Base-by-base conservation (phyloP, 2,797 vertebrate genomes). In the Bufotes viridis region DNA sequence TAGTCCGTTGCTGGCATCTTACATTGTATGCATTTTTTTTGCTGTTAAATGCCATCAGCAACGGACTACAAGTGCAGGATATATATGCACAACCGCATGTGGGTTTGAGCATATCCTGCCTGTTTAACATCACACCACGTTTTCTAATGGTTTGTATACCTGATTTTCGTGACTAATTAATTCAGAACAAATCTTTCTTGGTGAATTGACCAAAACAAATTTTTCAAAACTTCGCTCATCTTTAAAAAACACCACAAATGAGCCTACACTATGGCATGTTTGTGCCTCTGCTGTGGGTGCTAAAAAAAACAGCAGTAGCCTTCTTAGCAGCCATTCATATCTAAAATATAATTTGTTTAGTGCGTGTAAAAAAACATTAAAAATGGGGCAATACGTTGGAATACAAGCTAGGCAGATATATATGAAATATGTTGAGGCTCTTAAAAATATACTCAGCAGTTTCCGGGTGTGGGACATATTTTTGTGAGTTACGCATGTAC, bases 401-500 rank as follows among this genome's bases (percentile, higher is more conserved):
- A 18, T 74, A 74, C 12, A 22, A 20, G 49, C 18, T 3, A 74
- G 18, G 22, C 42, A 3, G 5, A 20, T 7, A 34, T 18, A 42
- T 10, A 49, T 29, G 29, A 75, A 7, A 75, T 53, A 51, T n/a
- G 51, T 20, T n/a, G 20, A 55, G 75, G 12, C 22, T 53, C 74
- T 75, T 51, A 10, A 26, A 67, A 70, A 70, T 53, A 53, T 4
- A 78, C n/a, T 7, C 49, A 15, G 75, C 26, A 5, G 51, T 70
- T 84, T 58, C 63, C 14, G 11, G 53, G 22, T 78, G 26, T 20
- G 61, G 82, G 29, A 51, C 72, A 51, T 34, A 70, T 80, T 58
- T 20, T 80, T 74, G 57, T 85, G 82, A 74, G 82, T 85, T 82
- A 88, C 13, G 29, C 18, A 22, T 82, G 70, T 65, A 34, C 55